Evolutionary conservation across 1,140 invertebrate genomes (phyloP).

Genomic region (Sesamia nonagrioides): DNA sequence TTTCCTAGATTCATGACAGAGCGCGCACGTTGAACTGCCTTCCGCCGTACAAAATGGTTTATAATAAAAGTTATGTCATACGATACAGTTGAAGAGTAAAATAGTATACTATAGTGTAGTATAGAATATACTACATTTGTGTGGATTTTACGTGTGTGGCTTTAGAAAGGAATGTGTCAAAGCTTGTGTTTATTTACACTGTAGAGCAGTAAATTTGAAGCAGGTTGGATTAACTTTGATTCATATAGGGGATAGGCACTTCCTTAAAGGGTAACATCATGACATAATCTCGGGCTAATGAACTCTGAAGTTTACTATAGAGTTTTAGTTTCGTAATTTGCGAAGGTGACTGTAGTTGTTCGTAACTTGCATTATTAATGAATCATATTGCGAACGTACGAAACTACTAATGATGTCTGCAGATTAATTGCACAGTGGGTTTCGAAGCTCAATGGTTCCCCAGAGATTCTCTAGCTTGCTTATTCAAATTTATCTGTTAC

Average conservation of each 20-base stretch:
- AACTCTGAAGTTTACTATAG: background rate
- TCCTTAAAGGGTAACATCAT: background rate
- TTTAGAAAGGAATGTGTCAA: constrained; percentile 16
- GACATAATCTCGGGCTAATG: background rate
- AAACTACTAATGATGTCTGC: background rate
- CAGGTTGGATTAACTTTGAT: background rate
- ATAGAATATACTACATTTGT: background rate
- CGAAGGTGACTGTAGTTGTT: background rate
- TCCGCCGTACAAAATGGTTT: constrained; percentile 54
- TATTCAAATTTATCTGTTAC: background rate
- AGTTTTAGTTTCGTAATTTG: background rate
- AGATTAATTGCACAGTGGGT: constrained; percentile 1
- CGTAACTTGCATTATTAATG: constrained; percentile 8
- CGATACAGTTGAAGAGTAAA: constrained; percentile 37
- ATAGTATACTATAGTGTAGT: constrained; percentile 1
- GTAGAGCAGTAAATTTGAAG: background rate
- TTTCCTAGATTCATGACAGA: constrained; percentile 49
- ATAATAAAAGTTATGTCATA: constrained; percentile 45
- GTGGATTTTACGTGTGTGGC: constrained; percentile 3
- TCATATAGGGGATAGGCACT: background rate
- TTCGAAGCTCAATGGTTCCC: constrained; percentile 1
- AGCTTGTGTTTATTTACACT: constrained; percentile 22
- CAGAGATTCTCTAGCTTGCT: background rate
- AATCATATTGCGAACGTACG: too few species aligned
- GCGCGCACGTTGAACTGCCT: constrained; percentile 56